These are phyloP conservation scores for Loris lydekkerianus DNA, from an alignment of 2,797 vertebrate species.

Conservation along the genomic window DNA sequence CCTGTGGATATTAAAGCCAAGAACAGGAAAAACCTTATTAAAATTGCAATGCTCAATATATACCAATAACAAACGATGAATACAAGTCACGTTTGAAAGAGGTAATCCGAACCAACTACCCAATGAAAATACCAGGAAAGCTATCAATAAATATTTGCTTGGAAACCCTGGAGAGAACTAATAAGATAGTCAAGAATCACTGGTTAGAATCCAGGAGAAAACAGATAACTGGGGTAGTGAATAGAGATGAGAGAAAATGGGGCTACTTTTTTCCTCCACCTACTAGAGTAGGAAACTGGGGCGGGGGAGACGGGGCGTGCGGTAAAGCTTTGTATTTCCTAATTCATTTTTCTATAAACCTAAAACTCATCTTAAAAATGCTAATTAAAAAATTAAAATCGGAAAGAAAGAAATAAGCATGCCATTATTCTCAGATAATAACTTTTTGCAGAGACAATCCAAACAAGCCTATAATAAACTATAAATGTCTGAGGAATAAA, in stretches of 20 bases:
- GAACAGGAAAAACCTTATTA: not conserved
- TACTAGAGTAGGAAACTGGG: not conserved
- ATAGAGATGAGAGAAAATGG: not conserved
- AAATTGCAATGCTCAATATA: too few relatives aligned
- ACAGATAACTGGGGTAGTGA: not conserved
- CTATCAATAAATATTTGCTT: not conserved
- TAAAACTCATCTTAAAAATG: not conserved
- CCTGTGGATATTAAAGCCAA: conserved; percentile 45
- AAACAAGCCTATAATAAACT: not conserved
- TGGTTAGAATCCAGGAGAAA: not conserved
- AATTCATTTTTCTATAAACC: not conserved
- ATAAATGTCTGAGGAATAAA: not conserved
- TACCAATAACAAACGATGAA: too few relatives aligned
- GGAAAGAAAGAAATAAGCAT: not conserved
- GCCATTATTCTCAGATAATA: not conserved
- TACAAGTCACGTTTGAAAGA: not conserved
- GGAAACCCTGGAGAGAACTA: not conserved
- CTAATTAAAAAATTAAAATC: not conserved
- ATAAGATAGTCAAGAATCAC: not conserved
- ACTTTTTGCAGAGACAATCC: not conserved
- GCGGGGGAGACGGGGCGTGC: not conserved
- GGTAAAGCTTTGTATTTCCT: not conserved
- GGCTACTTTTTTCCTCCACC: not conserved
- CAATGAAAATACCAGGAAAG: not conserved
- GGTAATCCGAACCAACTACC: not conserved